Conservation (phyloP, 2,797 vertebrate species). For the Sparus aurata region DNA sequence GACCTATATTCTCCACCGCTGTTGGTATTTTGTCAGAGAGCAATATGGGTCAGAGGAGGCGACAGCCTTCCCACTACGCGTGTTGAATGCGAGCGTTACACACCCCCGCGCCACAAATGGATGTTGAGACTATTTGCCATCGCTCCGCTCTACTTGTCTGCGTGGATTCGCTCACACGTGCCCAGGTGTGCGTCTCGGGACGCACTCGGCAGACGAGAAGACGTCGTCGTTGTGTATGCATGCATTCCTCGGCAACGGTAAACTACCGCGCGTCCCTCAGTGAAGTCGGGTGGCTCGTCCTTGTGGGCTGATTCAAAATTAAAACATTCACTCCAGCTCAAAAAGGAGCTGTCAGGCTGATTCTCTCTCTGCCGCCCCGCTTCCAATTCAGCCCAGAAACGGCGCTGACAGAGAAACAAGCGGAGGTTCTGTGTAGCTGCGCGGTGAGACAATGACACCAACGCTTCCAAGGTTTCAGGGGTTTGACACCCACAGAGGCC, state of each 20-base stretch:
- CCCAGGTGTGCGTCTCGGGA: neutral
- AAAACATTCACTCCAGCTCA: slow-evolving; percentile 58
- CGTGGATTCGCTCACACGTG: slow-evolving; percentile 4
- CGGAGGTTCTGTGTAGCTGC: slow-evolving; percentile 46
- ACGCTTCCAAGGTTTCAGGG: slow-evolving; percentile 39
- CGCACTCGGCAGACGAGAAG: slow-evolving; percentile 7
- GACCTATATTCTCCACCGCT: slow-evolving; percentile 82
- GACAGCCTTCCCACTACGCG: slow-evolving; percentile 26
- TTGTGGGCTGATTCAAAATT: slow-evolving; percentile 53
- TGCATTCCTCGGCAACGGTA: slow-evolving; percentile 14
- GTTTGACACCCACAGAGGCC: slow-evolving; percentile 51
- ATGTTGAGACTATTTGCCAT: slow-evolving; percentile 39
- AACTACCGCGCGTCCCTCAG: slow-evolving; percentile 16
- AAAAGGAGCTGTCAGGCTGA: slow-evolving; percentile 65
- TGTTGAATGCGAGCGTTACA: slow-evolving; percentile 19
- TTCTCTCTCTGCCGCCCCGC: slow-evolving; percentile 43
- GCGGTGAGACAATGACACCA: slow-evolving; percentile 57
- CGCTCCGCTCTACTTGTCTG: slow-evolving; percentile 1
- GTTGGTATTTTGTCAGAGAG: slow-evolving; percentile 56
- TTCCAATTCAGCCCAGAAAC: slow-evolving; percentile 39
- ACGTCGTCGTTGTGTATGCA: neutral
- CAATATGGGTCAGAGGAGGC: slow-evolving; percentile 68
- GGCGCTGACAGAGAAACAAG: slow-evolving; percentile 47
- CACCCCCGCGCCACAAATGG: slow-evolving; percentile 31
- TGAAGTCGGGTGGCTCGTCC: slow-evolving; percentile 25